These are phyloP conservation scores for Amphipyra tragopoginis DNA, from an alignment of 2,888 invertebrate species.

Conservation along the genomic window DNA sequence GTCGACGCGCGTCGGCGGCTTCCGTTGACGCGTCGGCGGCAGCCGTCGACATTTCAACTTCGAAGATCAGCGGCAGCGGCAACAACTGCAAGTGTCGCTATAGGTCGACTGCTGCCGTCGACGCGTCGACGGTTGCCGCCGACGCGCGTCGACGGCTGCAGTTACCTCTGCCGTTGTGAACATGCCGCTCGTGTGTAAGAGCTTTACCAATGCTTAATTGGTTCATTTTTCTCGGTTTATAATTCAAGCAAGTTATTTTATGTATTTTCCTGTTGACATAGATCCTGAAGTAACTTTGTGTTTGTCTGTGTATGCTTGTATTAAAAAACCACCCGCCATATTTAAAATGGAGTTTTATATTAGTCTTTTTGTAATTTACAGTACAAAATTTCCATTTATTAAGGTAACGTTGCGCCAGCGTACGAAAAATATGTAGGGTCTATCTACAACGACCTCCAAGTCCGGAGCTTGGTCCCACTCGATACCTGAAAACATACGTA, in stretches of 20 bases:
- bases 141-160: too few species aligned
- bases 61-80: too few species aligned
- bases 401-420: constrained; percentile 81
- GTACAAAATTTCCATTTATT: constrained; percentile 82
- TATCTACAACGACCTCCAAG: constrained; percentile 72
- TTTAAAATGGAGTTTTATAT: constrained; percentile 14
- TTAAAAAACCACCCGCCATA: background rate
- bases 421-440: constrained; percentile 84
- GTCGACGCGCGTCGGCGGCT: too few species aligned
- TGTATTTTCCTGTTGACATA: too few species aligned
- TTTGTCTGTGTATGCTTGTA: background rate
- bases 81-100: too few species aligned
- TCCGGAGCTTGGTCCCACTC: constrained; percentile 82
- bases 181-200: too few species aligned
- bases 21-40: too few species aligned
- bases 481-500: constrained; percentile 72
- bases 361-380: constrained; percentile 58
- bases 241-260: background rate
- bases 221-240: background rate
- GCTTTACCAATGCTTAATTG: too few species aligned
- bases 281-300: background rate
- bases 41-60: too few species aligned
- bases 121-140: too few species aligned
- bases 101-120: too few species aligned
- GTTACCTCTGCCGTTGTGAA: too few species aligned